A percentile compares a stretch with the other conserved stretches of the same genome.
These are phyloP conservation scores for Sander lucioperca DNA, from an alignment of 2,113 vertebrate species.

Conservation along the genomic window DNA sequence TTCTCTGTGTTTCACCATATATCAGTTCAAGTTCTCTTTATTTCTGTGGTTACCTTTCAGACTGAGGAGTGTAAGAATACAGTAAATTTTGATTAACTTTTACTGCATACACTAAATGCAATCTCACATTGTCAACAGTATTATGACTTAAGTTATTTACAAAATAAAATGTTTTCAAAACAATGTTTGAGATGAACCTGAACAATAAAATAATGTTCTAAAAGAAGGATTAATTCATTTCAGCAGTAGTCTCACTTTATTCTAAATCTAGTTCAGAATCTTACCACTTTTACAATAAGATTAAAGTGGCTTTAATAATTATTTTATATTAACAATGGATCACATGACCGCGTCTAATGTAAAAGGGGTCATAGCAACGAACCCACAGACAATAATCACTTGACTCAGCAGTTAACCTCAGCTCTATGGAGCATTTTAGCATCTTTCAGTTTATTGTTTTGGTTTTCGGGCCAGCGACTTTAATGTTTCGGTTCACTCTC, in stretches of 20 bases:
- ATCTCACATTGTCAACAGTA: neutral
- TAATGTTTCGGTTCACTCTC: neutral
- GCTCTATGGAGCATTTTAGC: neutral
- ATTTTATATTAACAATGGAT: neutral
- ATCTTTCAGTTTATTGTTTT: neutral
- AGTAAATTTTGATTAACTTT: neutral
- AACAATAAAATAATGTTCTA: neutral
- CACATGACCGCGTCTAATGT: neutral
- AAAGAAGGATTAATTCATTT: neutral
- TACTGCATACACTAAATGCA: neutral
- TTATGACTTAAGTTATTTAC: neutral
- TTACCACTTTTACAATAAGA: neutral
- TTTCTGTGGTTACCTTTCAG: slow-evolving; percentile 16
- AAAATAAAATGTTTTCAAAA: neutral
- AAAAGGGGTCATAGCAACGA: neutral
- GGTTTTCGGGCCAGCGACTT: neutral
- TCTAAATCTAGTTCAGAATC: neutral
- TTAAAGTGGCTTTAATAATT: neutral
- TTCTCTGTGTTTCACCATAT: slow-evolving; percentile 40
- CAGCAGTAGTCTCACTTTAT: neutral
- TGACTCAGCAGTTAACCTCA: neutral
- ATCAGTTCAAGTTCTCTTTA: slow-evolving; percentile 35
- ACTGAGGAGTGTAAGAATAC: neutral
- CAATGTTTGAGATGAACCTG: neutral
- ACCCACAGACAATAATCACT: neutral